Evolutionary conservation across 2,888 invertebrate species (phyloP).

Genomic region (Axea sp.): DNA sequence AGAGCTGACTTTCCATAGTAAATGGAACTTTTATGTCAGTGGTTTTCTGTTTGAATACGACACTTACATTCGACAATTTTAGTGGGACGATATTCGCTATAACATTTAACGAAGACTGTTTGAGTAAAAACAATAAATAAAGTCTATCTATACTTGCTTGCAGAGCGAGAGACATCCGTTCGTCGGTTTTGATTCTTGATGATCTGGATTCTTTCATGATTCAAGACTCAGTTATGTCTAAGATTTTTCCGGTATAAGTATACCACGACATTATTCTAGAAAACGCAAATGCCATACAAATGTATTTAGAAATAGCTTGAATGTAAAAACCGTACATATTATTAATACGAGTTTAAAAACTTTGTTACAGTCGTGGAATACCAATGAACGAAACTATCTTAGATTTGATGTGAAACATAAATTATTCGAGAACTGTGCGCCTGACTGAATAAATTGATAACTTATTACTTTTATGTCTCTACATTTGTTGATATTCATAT

Average conservation of each 20-base stretch:
- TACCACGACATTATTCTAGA: constrained; percentile 33
- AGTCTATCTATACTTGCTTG: constrained; percentile 77
- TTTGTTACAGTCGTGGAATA: constrained; percentile 8
- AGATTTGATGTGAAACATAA: constrained; percentile 31
- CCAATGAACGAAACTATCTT: constrained; percentile 9
- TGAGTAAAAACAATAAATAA: constrained; percentile 78
- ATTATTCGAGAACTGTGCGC: constrained; percentile 42
- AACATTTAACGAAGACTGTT: constrained; percentile 66
- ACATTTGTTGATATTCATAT: constrained; percentile 57
- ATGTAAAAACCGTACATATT: constrained; percentile 39
- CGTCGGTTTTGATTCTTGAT: constrained; percentile 68
- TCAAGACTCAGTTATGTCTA: constrained; percentile 39
- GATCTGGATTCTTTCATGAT: constrained; percentile 65
- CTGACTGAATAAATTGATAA: constrained; percentile 52
- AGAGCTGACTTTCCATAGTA: constrained; percentile 48
- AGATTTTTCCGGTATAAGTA: constrained; percentile 40
- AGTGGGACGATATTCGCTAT: constrained; percentile 71
- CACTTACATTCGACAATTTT: constrained; percentile 62
- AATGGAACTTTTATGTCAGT: constrained; percentile 46
- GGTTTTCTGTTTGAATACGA: constrained; percentile 54
- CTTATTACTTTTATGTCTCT: constrained; percentile 49
- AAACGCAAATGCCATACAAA: constrained; percentile 37
- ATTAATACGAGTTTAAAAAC: constrained; percentile 8
- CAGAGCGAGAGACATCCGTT: constrained; percentile 68
- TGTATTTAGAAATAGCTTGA: constrained; percentile 28